Evolutionary conservation across 2,113 vertebrate species (phyloP).

Genomic region (Anser cygnoides): DNA sequence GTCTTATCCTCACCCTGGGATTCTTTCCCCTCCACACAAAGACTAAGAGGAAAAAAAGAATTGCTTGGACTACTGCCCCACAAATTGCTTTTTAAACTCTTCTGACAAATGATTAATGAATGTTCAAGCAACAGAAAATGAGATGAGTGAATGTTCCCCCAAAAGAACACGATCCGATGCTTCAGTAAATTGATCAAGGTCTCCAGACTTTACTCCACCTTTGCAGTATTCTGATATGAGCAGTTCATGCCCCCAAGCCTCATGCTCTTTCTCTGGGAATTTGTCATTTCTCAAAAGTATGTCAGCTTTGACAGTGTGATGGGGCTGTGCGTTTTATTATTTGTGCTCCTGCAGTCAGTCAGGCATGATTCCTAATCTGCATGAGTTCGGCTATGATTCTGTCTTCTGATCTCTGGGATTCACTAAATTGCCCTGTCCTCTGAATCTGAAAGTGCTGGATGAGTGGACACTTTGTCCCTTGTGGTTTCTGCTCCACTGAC

Average conservation of each 20-base stretch:
- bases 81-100: conserved; percentile 7
- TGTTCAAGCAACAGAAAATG: background rate
- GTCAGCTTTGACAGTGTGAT: background rate
- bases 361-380: conserved; percentile 17
- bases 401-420: conserved; percentile 4
- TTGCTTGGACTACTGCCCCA: background rate
- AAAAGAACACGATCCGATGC: background rate
- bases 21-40: background rate
- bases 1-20: background rate
- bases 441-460: conserved; percentile 30
- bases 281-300: background rate
- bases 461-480: conserved; percentile 2
- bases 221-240: background rate
- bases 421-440: background rate
- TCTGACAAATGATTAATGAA: background rate
- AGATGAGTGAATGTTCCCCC: background rate
- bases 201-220: background rate
- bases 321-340: background rate
- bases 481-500: background rate
- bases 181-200: background rate
- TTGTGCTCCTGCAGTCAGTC: conserved; percentile 24
- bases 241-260: background rate
- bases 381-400: background rate
- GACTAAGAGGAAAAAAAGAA: background rate
- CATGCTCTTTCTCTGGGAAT: background rate